Conservation (phyloP, 2,888 invertebrate species). For the Melanophora roralis region DNA sequence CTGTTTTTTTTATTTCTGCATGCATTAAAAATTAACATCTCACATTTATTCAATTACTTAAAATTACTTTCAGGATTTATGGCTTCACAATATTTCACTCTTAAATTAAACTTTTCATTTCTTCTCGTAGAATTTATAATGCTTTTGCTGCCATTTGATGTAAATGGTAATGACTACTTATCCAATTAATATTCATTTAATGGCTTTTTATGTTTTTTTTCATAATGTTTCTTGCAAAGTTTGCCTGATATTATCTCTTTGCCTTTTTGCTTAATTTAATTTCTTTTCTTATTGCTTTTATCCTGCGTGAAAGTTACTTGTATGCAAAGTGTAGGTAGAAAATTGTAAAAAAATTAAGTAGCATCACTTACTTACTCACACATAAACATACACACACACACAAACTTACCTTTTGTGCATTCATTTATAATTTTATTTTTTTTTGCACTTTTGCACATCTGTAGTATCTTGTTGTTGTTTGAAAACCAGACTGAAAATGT, state of each 20-base stretch:
- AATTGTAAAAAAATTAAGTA: too few species aligned
- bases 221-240: neutral
- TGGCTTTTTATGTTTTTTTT: conserved; percentile 23
- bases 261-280: neutral
- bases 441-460: neutral
- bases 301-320: too few species aligned
- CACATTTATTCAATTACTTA: neutral
- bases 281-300: neutral
- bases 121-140: too few species aligned
- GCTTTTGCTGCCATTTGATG: neutral
- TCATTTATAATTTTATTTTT: too few species aligned
- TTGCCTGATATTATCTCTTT: neutral
- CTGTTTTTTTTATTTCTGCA: too few species aligned
- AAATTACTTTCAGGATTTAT: conserved; percentile 26
- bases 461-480: too few species aligned
- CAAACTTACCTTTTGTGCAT: too few species aligned
- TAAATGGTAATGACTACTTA: conserved; percentile 36
- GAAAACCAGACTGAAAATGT: neutral
- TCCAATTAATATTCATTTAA: conserved; percentile 57
- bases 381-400: too few species aligned
- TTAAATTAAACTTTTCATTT: neutral
- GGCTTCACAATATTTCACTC: conserved; percentile 16
- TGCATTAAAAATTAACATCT: too few species aligned
- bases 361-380: too few species aligned
- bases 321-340: too few species aligned